These are phyloP conservation scores for Lochmaea capreae DNA, from an alignment of 2,888 invertebrate genomes.

Conservation along the genomic window DNA sequence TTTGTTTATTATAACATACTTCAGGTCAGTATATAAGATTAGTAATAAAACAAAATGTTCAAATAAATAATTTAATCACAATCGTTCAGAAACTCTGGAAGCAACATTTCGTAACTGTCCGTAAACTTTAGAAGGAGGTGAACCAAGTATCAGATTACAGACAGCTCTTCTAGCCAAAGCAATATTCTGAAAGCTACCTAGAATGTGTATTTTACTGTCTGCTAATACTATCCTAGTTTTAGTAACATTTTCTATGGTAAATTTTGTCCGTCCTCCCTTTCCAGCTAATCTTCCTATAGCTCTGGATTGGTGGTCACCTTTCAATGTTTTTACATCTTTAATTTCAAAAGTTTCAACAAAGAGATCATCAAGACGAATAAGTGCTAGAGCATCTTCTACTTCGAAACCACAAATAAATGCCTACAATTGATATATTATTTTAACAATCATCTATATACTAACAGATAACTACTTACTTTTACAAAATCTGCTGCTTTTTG, in stretches of 20 bases:
- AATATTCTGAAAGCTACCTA: slow-evolving; percentile 98
- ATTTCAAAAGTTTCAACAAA: slow-evolving; percentile 98
- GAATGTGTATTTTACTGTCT: slow-evolving; percentile 94
- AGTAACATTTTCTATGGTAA: slow-evolving; percentile 98
- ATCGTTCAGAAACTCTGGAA: slow-evolving; percentile 83
- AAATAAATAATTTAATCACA: slow-evolving; percentile 65
- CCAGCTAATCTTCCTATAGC: slow-evolving; percentile 98
- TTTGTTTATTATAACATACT: no score
- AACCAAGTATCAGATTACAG: slow-evolving; percentile 96
- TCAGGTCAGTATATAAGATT: no score
- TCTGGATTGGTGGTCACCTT: slow-evolving; percentile 94
- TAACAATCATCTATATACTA: neutral
- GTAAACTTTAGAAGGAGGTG: slow-evolving; percentile 97
- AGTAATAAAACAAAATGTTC: slow-evolving; percentile 54
- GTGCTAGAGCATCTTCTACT: slow-evolving; percentile 94
- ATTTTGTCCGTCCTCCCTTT: slow-evolving; percentile 96
- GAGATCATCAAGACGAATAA: slow-evolving; percentile 94
- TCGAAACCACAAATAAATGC: slow-evolving; percentile 97
- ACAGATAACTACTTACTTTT: slow-evolving; percentile 63
- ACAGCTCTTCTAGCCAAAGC: slow-evolving; percentile 93
- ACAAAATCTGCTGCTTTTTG: slow-evolving; percentile 99
- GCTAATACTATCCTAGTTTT: slow-evolving; percentile 98
- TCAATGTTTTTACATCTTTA: slow-evolving; percentile 93
- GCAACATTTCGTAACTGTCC: slow-evolving; percentile 92
- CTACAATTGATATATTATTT: slow-evolving; percentile 49